Percentiles rank a stretch among this genome's conserved stretches.
Conservation (phyloP, 2,888 invertebrate genomes). For the Apodemia zela region DNA sequence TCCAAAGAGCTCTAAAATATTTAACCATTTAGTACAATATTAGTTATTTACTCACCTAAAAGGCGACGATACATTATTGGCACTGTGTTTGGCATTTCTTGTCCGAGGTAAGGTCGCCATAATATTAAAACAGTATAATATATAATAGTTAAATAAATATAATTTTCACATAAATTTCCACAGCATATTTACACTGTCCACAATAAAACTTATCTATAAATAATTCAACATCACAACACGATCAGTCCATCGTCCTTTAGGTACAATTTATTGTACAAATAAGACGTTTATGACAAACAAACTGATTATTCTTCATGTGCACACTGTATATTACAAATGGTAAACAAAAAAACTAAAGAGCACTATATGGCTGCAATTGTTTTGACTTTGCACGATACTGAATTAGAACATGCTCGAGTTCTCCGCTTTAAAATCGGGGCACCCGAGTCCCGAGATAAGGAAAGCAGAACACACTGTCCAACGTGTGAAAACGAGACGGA, state of each 20-base stretch:
- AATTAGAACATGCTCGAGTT: conserved; percentile 53
- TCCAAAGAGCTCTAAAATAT: too few relatives aligned
- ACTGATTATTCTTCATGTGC: conserved; percentile 3
- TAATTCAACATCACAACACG: neutral
- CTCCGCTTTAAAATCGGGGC: conserved; percentile 51
- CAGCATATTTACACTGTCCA: conserved; percentile 23
- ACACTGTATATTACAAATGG: conserved; percentile 1
- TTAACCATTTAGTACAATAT: too few relatives aligned
- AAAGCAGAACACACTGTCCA: conserved; percentile 6
- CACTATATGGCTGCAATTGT: conserved; percentile 26
- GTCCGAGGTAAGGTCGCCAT: conserved; percentile 74
- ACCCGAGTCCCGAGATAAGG: conserved; percentile 17
- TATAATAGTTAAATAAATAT: conserved; percentile 16
- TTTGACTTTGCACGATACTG: conserved; percentile 31
- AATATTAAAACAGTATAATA: conserved; percentile 9
- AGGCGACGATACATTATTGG: conserved; percentile 52
- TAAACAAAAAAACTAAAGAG: conserved; percentile 23
- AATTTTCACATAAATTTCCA: conserved; percentile 31
- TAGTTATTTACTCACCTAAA: conserved; percentile 53
- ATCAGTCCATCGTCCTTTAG: neutral
- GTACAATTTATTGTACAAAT: neutral
- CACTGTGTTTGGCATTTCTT: conserved; percentile 60
- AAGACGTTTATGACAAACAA: conserved; percentile 3
- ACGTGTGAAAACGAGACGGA: conserved; percentile 14
- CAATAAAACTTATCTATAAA: conserved; percentile 19